Conservation (phyloP, 2,113 vertebrate genomes). For the Actinemys pallida region DNA sequence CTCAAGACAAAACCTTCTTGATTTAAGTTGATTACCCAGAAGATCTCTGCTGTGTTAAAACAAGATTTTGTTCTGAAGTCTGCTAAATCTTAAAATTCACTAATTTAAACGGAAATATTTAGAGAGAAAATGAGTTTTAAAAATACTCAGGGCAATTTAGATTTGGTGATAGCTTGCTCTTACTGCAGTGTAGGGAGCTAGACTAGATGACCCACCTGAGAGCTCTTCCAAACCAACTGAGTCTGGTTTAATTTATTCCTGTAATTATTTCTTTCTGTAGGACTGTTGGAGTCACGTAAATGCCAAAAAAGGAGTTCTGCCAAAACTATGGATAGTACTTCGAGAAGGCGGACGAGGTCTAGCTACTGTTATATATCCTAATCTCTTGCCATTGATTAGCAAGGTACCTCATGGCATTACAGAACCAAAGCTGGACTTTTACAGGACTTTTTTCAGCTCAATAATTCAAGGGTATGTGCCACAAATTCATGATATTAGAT, state of each 20-base stretch:
- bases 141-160: neutral
- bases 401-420: conserved; percentile 86
- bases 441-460: conserved; percentile 87
- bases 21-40: neutral
- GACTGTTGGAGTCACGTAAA: conserved; percentile 96
- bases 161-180: neutral
- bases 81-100: neutral
- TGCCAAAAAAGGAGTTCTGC: conserved; percentile 91
- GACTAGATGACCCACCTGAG: neutral
- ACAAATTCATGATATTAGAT: neutral
- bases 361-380: conserved; percentile 90
- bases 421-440: conserved; percentile 88
- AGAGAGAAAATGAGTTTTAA: neutral
- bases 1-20: neutral
- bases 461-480: conserved; percentile 88
- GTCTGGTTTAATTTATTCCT: neutral
- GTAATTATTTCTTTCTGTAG: conserved; percentile 71
- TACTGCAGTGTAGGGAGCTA: neutral
- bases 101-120: neutral
- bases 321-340: conserved; percentile 90
- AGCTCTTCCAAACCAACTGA: neutral
- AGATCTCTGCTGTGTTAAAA: neutral
- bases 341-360: conserved; percentile 92
- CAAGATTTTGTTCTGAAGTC: neutral
- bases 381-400: conserved; percentile 93